Evolutionary conservation across 2,888 invertebrate genomes (phyloP), one percentile per base, ranked within the genome.

Genomic region (Anthophora plumipes): DNA sequence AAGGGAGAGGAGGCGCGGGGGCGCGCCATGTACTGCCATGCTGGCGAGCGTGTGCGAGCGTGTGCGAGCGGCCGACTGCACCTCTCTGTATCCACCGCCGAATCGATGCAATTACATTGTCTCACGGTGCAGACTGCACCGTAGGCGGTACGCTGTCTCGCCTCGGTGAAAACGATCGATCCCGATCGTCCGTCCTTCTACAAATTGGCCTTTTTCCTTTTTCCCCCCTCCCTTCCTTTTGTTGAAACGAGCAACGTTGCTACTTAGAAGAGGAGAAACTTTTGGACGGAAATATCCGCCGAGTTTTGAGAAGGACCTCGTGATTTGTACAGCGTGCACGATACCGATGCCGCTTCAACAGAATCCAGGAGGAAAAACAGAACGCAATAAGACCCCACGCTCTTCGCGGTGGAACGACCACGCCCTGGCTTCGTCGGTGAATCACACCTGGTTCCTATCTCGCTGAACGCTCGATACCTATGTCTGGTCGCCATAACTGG

Each of bases 381-480:
- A 77, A 52, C 80, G 75, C 81, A 41, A 59, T 48, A 37, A 66
- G 72, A 69, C 80, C 83, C 66, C 80, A 82, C 77, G 86, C 82
- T 83, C 73, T 68, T 79, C 69, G 71, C 75, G 55, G 79, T 72
- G 71, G 25, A 76, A 67, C 83, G 83, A 78, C 86, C 86, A 87
- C 86, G 85, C 86, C 86, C 86, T 77, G 77, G 17, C 73, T 61
- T 50, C 75, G 72, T 72, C 43, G 83, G 87, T 89, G 89, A 89
- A 87, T 89, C 88, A 89, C 86, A 84, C 85, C 87, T 81, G 86
- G 86, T 82, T 77, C 84, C 80, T 83, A 83, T 81, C 85, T 72
- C 54, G 69, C 39, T 70, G 57, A 37, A 64, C 77, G 57, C 52
- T 61, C 70, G 72, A 50, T 59, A 61, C 71, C 68, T 60, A 52